Percentiles rank a stretch among this genome's conserved stretches.
phyloP scores from a whole-genome alignment of 2,113 vertebrate genomes.

The Cottus gobio region DNA sequence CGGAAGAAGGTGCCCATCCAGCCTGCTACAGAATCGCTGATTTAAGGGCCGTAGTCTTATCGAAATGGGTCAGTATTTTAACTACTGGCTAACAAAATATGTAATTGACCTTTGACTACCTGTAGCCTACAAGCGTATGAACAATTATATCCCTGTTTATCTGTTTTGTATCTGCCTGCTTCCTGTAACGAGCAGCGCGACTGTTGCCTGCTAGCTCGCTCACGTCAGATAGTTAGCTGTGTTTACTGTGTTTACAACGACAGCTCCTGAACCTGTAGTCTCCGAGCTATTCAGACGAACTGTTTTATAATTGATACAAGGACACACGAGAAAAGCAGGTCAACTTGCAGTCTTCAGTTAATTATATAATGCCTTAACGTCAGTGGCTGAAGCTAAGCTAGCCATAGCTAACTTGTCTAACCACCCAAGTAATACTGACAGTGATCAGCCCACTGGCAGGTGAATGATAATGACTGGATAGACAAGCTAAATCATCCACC shows the following conservation, averaged over 20 bases:
- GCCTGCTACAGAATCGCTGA: background rate
- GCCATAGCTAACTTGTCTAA: background rate
- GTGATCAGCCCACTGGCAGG: background rate
- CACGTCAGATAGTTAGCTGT: background rate
- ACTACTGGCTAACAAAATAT: background rate
- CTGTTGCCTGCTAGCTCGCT: slow-evolving; percentile 17
- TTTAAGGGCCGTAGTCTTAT: background rate
- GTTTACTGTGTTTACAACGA: background rate
- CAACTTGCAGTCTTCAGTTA: background rate
- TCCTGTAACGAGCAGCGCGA: background rate
- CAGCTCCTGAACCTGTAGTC: background rate
- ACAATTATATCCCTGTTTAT: fast-evolving
- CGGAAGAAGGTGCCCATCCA: slow-evolving; percentile 59
- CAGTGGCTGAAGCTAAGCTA: slow-evolving; percentile 31
- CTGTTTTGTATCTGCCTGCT: background rate
- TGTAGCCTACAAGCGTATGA: background rate
- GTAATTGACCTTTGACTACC: fast-evolving
- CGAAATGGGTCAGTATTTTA: slow-evolving; percentile 70
- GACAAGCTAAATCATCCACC: background rate
- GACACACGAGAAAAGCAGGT: background rate
- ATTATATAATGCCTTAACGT: background rate
- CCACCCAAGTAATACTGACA: background rate
- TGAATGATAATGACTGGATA: background rate
- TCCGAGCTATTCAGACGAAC: fast-evolving
- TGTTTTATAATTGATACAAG: too few relatives aligned